Evolutionary conservation across 2,113 vertebrate genomes (phyloP).

Genomic region (Nycticorax nycticorax): DNA sequence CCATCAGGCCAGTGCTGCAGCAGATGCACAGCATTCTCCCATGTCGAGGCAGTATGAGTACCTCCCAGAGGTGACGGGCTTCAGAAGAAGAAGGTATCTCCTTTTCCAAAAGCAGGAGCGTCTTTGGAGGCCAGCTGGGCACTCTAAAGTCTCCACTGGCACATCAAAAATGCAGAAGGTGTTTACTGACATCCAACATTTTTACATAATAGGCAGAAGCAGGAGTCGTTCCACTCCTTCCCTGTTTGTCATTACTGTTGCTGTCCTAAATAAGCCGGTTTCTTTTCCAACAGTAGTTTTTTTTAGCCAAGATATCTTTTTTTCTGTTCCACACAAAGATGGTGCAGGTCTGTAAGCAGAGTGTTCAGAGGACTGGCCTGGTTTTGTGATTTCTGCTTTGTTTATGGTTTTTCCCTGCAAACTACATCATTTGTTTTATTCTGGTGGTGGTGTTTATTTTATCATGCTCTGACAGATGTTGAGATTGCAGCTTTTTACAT

Average conservation of each 20-base stretch:
- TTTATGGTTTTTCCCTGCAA: not conserved
- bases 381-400: not conserved
- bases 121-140: not conserved
- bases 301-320: not conserved
- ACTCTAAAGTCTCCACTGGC: not conserved
- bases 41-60: rapidly evolving
- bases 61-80: not conserved
- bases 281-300: not conserved
- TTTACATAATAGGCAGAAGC: not conserved
- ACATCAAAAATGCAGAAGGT: not conserved
- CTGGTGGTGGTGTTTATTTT: not conserved
- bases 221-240: not conserved
- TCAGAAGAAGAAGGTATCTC: not conserved
- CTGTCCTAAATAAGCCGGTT: not conserved
- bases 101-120: not conserved
- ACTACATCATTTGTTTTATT: not conserved
- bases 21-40: rapidly evolving
- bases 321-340: not conserved
- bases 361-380: not conserved
- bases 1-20: not conserved
- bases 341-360: not conserved
- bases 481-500: not conserved
- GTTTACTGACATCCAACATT: not conserved
- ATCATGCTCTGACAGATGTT: not conserved
- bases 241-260: not conserved